Base-by-base conservation (phyloP, 2,797 vertebrate genomes). In the Sardinella longiceps region DNA sequence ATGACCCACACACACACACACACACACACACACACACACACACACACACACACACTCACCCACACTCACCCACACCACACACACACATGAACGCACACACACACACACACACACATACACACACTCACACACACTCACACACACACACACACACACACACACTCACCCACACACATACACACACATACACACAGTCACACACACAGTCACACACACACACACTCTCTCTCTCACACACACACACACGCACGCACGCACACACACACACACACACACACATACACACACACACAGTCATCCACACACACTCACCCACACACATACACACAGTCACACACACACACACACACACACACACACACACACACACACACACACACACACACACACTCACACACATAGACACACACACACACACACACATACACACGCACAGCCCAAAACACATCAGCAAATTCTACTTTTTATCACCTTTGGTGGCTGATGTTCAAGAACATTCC, bases 311-410 rank as follows among this genome's bases (percentile, higher is more conserved):
- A n/a, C n/a, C n/a, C n/a, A n/a, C n/a, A n/a, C n/a, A n/a, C n/a
- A n/a, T n/a, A n/a, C n/a, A n/a, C n/a, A n/a, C n/a, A n/a, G n/a
- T n/a, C n/a, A n/a, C n/a, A n/a, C n/a, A n/a, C n/a, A n/a, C n/a
- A n/a, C n/a, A n/a, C n/a, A n/a, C n/a, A n/a, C n/a, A n/a, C n/a
- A n/a, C n/a, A n/a, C n/a, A n/a, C n/a, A n/a, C n/a, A n/a, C n/a
- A n/a, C n/a, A n/a, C n/a, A n/a, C n/a, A n/a, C 58, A 60, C 58
- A 60, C 23, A 60, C 58, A 60, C 23, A 60, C 58, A 60, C n/a
- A 60, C 1, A 60, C 23, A 60, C 46, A 46, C 1, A 46, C 46
- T 45, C n/a, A n/a, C n/a, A n/a, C n/a, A n/a, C n/a, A n/a, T n/a
- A n/a, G n/a, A n/a, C 51, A 6, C 12, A 56, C 45, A 56, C 51